Conservation (phyloP, 2,888 invertebrate species). For the Oscheius myriophilus region DNA sequence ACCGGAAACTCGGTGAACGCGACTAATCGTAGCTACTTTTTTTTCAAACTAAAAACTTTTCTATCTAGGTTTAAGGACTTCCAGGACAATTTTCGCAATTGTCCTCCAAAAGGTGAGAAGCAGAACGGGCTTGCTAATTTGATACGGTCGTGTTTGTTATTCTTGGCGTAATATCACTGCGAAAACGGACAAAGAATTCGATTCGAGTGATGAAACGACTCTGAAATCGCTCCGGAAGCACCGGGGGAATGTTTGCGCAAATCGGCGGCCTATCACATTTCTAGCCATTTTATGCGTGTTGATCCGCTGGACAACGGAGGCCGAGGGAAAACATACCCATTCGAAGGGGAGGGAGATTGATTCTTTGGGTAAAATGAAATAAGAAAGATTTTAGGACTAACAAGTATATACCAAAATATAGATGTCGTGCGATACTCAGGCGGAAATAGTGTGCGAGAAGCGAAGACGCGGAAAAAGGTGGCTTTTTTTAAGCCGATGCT, state of each 20-base stretch:
- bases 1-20: conserved; percentile 28
- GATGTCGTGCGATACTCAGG: too few relatives aligned
- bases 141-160: background rate
- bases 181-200: background rate
- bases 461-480: too few relatives aligned
- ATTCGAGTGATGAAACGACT: background rate
- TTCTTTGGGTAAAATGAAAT: too few relatives aligned
- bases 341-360: too few relatives aligned
- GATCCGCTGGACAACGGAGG: background rate
- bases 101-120: background rate
- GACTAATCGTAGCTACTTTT: conserved; percentile 32
- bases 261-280: conserved; percentile 6
- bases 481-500: too few relatives aligned
- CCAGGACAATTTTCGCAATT: background rate
- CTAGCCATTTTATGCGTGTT: conserved; percentile 14
- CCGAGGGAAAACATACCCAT: too few relatives aligned
- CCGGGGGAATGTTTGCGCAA: conserved; percentile 2
- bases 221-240: background rate
- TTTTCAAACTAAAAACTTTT: background rate
- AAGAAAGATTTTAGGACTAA: too few relatives aligned
- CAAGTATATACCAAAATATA: too few relatives aligned
- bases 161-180: background rate
- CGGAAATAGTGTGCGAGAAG: too few relatives aligned
- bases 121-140: background rate
- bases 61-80: background rate